Base-by-base conservation (phyloP, 1,140 invertebrate species). In the Sogatella furcifera region DNA sequence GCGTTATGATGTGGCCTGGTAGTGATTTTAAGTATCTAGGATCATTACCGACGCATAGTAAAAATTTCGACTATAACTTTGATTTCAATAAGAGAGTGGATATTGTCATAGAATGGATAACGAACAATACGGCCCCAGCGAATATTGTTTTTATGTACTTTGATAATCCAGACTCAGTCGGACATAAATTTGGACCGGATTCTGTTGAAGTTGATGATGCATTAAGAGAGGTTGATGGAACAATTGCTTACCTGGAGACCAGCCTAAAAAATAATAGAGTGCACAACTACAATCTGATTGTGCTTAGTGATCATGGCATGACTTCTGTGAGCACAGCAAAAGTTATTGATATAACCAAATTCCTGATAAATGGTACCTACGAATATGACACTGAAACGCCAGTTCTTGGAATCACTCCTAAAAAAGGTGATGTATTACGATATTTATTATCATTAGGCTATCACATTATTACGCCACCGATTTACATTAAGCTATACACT, bases 291-390 rank as follows among this genome's bases (percentile, higher is more conserved):
- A 88, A 88, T 70, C 71, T 89, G 1, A 77, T 89, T 60, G 74
- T 89, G 49, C 70, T 87, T 2, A 86, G 84, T 69, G 88, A 90
- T 72, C 88, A 90, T 73, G 88, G 88, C 14, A 87, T 89, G 82
- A 66, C 77, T 1, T 69, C 72, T 24, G 76, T 83, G 1, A 75
- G 71, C 5, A 64, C 70, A 49, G 70, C 77, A 34, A 69, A 74
- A 62, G 74, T 83, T 60, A 80, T 87, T 59, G 76, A 85, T 68
- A 71, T 86, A 21, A 78, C 78, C 24, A 69, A 79, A 34, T 78
- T 78, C 65, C 68, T 85, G 14, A 72, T 76, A 44, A 67, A 70
- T 38, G 65, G 64, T 19, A 74, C 76, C 15, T 85, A 81, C 65
- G 68, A 65, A 52, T 67, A 72, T 49, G 69, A 73, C 53, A 76